Evolutionary conservation across 2,888 invertebrate genomes (phyloP).

Genomic region (Mactromeris polynyma): DNA sequence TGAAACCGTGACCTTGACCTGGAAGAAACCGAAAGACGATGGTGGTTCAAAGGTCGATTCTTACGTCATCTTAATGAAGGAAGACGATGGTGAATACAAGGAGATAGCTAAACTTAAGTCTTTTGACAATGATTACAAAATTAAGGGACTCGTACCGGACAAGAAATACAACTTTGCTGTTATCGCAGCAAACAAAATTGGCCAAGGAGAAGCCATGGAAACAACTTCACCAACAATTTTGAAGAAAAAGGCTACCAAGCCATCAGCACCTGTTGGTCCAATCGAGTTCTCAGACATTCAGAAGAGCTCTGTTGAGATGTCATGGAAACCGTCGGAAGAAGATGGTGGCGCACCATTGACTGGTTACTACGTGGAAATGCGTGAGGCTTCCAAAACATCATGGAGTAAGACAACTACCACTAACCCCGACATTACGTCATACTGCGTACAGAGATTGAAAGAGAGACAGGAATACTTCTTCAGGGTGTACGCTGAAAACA

Average conservation of each 20-base stretch:
- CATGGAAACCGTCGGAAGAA: slow-evolving; percentile 91
- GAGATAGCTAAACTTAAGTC: slow-evolving; percentile 96
- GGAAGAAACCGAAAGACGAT: slow-evolving; percentile 87
- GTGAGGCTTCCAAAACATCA: slow-evolving; percentile 88
- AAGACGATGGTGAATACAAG: slow-evolving; percentile 91
- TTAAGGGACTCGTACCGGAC: slow-evolving; percentile 82
- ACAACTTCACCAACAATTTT: slow-evolving; percentile 76
- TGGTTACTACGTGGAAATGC: slow-evolving; percentile 85
- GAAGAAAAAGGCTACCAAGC: slow-evolving; percentile 75
- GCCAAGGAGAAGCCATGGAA: slow-evolving; percentile 78
- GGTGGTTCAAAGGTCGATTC: slow-evolving; percentile 86
- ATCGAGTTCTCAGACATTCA: slow-evolving; percentile 82
- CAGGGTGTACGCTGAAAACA: slow-evolving; percentile 86
- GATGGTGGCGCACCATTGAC: slow-evolving; percentile 93
- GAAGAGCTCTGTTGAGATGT: slow-evolving; percentile 79
- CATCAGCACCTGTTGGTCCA: slow-evolving; percentile 83
- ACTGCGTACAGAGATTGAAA: slow-evolving; percentile 83
- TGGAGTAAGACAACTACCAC: slow-evolving; percentile 94
- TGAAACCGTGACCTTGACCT: slow-evolving; percentile 82
- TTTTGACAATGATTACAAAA: slow-evolving; percentile 81
- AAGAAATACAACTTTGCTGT: slow-evolving; percentile 85
- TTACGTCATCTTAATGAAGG: slow-evolving; percentile 87
- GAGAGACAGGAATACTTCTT: slow-evolving; percentile 88
- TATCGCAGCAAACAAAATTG: slow-evolving; percentile 85
- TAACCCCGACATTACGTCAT: slow-evolving; percentile 89